Percentiles rank a stretch among this genome's conserved stretches.
Evolutionary conservation across 2,888 invertebrate species (phyloP).

Genomic region (Melanargia galathea): DNA sequence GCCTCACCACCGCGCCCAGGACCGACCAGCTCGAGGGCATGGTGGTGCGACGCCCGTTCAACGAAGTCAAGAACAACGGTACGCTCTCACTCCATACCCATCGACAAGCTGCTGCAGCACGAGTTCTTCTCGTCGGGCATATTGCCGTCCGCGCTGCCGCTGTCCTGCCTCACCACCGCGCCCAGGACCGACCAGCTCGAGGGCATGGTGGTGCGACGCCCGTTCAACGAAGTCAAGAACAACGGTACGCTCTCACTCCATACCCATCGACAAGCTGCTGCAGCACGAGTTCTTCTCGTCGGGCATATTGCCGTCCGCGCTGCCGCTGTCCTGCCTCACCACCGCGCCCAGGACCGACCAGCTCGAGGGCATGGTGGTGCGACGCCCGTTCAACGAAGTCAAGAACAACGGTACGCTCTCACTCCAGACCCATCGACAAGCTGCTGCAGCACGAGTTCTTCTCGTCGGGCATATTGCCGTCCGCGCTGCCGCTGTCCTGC

Average conservation of each 20-base stretch:
- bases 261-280: conserved; percentile 88
- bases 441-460: conserved; percentile 90
- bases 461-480: no score
- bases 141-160: no score
- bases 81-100: conserved; percentile 72
- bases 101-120: conserved; percentile 87
- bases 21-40: conserved; percentile 86
- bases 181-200: conserved; percentile 91
- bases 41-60: conserved; percentile 83
- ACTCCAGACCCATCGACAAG: conserved; percentile 85
- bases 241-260: conserved; percentile 52
- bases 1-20: conserved; percentile 96
- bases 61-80: conserved; percentile 84
- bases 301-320: no score
- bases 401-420: conserved; percentile 70
- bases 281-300: conserved; percentile 89
- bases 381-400: conserved; percentile 87
- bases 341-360: conserved; percentile 95
- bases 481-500: conserved; percentile 96
- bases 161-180: conserved; percentile 96
- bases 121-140: conserved; percentile 90
- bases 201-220: conserved; percentile 79
- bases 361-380: conserved; percentile 72
- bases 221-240: conserved; percentile 86
- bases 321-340: conserved; percentile 96